Evolutionary conservation across 1,140 invertebrate genomes (phyloP).

Genomic region (Aphidius gifuensis): DNA sequence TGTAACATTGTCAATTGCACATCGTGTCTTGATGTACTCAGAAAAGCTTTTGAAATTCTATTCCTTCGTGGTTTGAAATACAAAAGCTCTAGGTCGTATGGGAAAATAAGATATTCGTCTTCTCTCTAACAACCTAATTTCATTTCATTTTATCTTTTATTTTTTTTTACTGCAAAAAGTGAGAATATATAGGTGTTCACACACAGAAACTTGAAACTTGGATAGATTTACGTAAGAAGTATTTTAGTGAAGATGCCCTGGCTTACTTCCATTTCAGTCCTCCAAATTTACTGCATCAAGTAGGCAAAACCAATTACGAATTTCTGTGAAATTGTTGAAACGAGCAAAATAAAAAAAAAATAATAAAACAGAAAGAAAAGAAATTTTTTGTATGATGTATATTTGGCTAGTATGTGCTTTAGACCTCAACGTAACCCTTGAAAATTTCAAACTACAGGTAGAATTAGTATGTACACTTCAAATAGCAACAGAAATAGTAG

Average conservation of each 20-base stretch:
- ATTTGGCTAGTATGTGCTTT: background rate
- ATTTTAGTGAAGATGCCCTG: background rate
- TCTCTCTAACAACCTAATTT: slow-evolving; percentile 14
- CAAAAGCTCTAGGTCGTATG: too few species aligned
- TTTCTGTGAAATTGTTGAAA: slow-evolving; percentile 4
- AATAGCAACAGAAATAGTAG: slow-evolving; percentile 12
- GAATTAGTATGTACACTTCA: too few species aligned
- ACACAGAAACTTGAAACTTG: slow-evolving; percentile 11
- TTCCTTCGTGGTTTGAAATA: too few species aligned
- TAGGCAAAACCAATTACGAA: background rate
- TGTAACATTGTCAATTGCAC: background rate
- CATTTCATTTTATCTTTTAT: slow-evolving; percentile 1
- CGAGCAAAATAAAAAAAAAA: background rate
- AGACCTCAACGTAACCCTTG: background rate
- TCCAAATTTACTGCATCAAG: too few species aligned
- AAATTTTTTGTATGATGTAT: background rate
- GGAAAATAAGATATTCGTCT: slow-evolving; percentile 12
- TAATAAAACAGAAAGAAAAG: background rate
- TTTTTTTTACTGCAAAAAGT: background rate
- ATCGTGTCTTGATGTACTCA: too few species aligned
- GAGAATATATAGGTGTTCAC: slow-evolving; percentile 6
- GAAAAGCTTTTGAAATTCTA: too few species aligned
- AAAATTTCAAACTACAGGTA: background rate
- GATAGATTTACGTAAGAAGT: slow-evolving; percentile 18
- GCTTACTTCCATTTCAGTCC: slow-evolving; percentile 10